Evolutionary conservation across 2,797 vertebrate species (phyloP).

Genomic region (Luscinia luscinia): DNA sequence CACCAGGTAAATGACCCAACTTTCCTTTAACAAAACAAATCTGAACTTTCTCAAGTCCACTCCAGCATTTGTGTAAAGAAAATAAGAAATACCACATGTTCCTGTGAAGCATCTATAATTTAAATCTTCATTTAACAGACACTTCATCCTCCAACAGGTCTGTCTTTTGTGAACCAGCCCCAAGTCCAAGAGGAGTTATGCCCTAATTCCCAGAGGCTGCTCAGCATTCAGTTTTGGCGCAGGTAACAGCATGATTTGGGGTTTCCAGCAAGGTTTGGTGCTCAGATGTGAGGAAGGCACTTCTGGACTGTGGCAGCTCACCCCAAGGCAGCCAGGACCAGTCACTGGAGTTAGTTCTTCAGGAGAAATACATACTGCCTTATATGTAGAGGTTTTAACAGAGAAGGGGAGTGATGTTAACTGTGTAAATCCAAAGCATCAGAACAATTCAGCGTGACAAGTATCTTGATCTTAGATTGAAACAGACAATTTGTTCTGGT

Average conservation of each 20-base stretch:
- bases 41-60: neutral
- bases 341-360: neutral
- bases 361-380: neutral
- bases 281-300: neutral
- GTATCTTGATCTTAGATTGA: neutral
- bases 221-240: neutral
- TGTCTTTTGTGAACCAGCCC: neutral
- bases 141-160: neutral
- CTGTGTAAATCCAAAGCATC: neutral
- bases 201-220: neutral
- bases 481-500: neutral
- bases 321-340: neutral
- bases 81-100: neutral
- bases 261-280: neutral
- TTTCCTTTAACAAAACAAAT: neutral
- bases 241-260: neutral
- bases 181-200: neutral
- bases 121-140: neutral
- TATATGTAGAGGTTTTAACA: neutral
- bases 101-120: neutral
- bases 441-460: neutral
- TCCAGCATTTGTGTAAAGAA: neutral
- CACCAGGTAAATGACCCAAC: neutral
- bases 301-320: neutral
- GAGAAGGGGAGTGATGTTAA: neutral